Evolutionary conservation across 1,140 invertebrate species (phyloP), one percentile per base, ranked within the genome.

Genomic region (Aphaenogaster rudis): DNA sequence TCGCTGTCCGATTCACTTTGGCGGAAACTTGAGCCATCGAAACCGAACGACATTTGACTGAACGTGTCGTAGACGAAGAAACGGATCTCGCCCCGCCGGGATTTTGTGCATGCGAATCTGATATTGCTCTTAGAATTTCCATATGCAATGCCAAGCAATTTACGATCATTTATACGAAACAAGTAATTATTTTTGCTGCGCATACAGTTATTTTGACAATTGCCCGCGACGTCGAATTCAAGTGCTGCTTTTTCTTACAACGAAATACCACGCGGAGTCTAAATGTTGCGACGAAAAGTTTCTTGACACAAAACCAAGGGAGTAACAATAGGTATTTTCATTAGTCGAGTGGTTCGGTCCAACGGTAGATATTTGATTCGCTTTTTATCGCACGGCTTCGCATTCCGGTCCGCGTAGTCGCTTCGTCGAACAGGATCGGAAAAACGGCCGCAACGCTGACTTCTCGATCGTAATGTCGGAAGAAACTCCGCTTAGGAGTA

Each of bases 261-360:
- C 74, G 89, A 87, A 84, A 90, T 88, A 66, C 89, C 87, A 50
- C 86, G 39, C 84, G 80, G 36, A 61, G 50, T 52, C 67, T 50
- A 82, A 81, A 88, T 67, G 79, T 82, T 48, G 89, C 59, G 63
- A 61, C 77, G 76, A 61, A 91, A 91, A 91, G 87, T 89, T 79
- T 87, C 87, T 81, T n/a, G 50, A 52, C 59, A 77, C 80, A 91
- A 91, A 91, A 91, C 90, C 90, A 48, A 64, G 8, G 63, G 66
- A 88, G 79, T 85, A 91, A 91, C 90, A 91, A 91, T 89, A 88
- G 91, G 91, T 89, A 91, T 91, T 91, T 91, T 91, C 91, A 91
- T 91, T 91, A 91, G 91, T 77, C 90, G 79, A 81, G 79, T 71
- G 81, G 59, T 66, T 85, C 77, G 71, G 59, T 85, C 79, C 77